Percentiles rank a stretch among this genome's conserved stretches.
Conservation (phyloP, 2,888 invertebrate species). For the Leptopilina myrica region DNA sequence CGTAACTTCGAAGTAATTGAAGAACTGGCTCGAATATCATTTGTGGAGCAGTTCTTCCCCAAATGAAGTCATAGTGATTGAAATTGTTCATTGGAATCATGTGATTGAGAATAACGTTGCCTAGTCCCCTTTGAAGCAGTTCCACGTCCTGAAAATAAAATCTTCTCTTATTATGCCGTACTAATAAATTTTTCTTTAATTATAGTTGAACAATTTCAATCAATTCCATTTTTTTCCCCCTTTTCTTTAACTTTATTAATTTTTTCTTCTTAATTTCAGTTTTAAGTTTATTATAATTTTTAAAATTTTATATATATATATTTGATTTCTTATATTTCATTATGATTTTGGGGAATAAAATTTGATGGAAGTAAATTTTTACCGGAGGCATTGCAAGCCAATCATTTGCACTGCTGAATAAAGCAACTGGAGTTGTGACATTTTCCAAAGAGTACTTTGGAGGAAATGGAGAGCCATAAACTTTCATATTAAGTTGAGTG, state of each 20-base stretch:
- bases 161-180: background rate
- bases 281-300: too few relatives aligned
- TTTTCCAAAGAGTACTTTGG: slow-evolving; percentile 68
- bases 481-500: slow-evolving; percentile 61
- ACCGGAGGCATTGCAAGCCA: slow-evolving; percentile 68
- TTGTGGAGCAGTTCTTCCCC: slow-evolving; percentile 67
- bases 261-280: too few relatives aligned
- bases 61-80: slow-evolving; percentile 73
- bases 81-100: slow-evolving; percentile 62
- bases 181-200: too few relatives aligned
- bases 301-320: too few relatives aligned
- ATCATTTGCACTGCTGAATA: slow-evolving; percentile 70
- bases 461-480: slow-evolving; percentile 67
- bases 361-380: slow-evolving; percentile 35
- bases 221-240: too few relatives aligned
- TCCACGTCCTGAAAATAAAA: slow-evolving; percentile 62
- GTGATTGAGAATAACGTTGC: slow-evolving; percentile 64
- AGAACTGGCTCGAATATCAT: slow-evolving; percentile 66
- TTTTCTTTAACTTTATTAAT: too few relatives aligned
- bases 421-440: slow-evolving; percentile 67
- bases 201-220: too few relatives aligned
- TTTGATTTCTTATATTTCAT: background rate
- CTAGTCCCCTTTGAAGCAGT: slow-evolving; percentile 57
- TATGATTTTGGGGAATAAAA: background rate
- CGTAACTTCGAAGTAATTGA: slow-evolving; percentile 63